Base-by-base conservation (phyloP, 1,140 invertebrate species). In the Geopemphigus sp. region DNA sequence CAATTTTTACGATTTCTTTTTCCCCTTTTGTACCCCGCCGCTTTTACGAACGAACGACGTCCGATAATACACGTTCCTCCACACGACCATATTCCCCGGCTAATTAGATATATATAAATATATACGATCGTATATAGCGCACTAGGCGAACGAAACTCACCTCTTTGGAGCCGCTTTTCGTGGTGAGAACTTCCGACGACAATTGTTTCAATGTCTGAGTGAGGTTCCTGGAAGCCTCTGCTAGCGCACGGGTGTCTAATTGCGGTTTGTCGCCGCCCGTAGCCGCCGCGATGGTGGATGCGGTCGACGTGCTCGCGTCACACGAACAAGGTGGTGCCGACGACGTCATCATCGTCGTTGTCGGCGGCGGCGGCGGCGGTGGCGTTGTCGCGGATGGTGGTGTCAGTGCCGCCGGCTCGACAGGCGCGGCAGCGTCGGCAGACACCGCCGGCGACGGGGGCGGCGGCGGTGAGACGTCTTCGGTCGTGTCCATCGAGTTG, bases 151-250 rank as follows among this genome's bases (percentile, higher is more conserved):
- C 47, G 47, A 50, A 50, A 61, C 74, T 78, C 24, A 78, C 74
- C 74, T 78, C 74, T 78, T 78, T 78, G 17, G 74, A 78, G 63
- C 74, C 74, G 57, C 86, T 85, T 84, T 87, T 87, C 74, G 87
- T 88, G 81, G 91, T 92, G 82, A 93, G 88, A 73, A 96, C 94
- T 87, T 95, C 93, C 82, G 94, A 94, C 24, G 94, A 96, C 68
- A 97, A 88, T 85, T 95, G 94, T 84, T 94, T 92, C 22, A 97
- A 86, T 26, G 95, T 97, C 85, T 96, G 94, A 56, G 95, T 96
- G 26, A 97, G 88, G 85, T 95, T 97, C 80, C 94, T 90, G 11
- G 94, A 95, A 0, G 95, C 95, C 84, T 96, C 94, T 56, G 93
- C 92, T 5, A 97, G 88, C 12, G 92, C 92, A 80, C 91, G 89